These are phyloP conservation scores for Gorsachius goisagi DNA, from an alignment of 2,113 vertebrate genomes.

Conservation along the genomic window DNA sequence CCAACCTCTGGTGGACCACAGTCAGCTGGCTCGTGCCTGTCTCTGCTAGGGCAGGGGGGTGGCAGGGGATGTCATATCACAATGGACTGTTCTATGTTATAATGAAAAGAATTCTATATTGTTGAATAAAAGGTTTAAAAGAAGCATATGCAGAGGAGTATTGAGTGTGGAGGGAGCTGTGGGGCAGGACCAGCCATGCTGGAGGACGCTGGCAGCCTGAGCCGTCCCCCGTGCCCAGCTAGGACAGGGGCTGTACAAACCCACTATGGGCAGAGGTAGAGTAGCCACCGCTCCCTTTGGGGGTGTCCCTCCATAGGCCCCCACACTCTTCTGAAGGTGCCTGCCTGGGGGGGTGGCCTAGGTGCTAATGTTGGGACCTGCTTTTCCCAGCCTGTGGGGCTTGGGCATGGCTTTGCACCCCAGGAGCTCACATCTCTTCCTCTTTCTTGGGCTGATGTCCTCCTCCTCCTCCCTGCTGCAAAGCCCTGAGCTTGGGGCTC, in stretches of 20 bases:
- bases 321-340: background rate
- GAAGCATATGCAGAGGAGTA: conserved; percentile 60
- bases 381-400: background rate
- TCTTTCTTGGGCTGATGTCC: background rate
- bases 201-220: background rate
- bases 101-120: conserved; percentile 76
- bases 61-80: background rate
- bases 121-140: conserved; percentile 81
- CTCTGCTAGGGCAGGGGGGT: background rate
- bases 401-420: background rate
- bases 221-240: background rate
- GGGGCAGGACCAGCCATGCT: background rate
- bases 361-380: background rate
- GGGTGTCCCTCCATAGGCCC: background rate
- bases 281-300: background rate
- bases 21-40: conserved; percentile 29
- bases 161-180: conserved; percentile 47
- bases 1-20: background rate
- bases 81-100: conserved; percentile 64
- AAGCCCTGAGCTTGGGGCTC: background rate
- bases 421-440: background rate
- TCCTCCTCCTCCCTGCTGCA: background rate
- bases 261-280: background rate
- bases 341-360: background rate
- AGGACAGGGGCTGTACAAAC: background rate